Conservation (phyloP, 1,140 invertebrate species). For the Caerostris extrusa region DNA sequence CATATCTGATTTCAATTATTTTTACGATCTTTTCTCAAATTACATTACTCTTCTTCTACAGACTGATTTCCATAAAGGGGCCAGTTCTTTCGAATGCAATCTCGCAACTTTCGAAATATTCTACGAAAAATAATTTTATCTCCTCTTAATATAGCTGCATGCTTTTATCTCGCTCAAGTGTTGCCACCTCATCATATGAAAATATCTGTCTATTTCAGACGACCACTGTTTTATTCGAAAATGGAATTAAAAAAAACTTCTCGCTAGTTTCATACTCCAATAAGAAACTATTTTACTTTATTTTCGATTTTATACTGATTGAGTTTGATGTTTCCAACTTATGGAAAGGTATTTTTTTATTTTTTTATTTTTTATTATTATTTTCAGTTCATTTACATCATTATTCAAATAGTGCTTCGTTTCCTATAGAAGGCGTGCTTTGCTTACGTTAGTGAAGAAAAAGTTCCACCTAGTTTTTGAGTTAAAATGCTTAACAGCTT, state of each 20-base stretch:
- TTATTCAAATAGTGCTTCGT: slow-evolving; percentile 7
- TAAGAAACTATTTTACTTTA: slow-evolving; percentile 15
- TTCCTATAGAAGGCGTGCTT: neutral
- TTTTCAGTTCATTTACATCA: neutral
- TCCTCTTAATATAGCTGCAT: neutral
- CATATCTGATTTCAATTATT: too few relatives aligned
- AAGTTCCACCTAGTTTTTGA: neutral
- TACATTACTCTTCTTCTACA: too few relatives aligned
- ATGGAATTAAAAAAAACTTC: neutral
- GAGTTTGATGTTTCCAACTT: slow-evolving; percentile 37
- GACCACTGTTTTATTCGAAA: neutral
- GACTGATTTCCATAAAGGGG: too few relatives aligned
- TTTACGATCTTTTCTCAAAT: too few relatives aligned
- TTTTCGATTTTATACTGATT: slow-evolving; percentile 26
- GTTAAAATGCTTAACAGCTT: neutral
- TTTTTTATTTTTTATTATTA: neutral
- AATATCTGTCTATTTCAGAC: slow-evolving; percentile 9
- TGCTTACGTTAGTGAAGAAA: neutral
- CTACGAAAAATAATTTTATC: slow-evolving; percentile 17
- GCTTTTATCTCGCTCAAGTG: neutral
- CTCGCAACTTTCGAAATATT: neutral
- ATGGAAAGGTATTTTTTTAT: neutral
- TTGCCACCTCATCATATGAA: slow-evolving; percentile 26
- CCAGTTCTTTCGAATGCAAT: neutral
- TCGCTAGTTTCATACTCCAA: neutral